Conservation (phyloP, 2,888 invertebrate species). For the Xylophagus ater region DNA sequence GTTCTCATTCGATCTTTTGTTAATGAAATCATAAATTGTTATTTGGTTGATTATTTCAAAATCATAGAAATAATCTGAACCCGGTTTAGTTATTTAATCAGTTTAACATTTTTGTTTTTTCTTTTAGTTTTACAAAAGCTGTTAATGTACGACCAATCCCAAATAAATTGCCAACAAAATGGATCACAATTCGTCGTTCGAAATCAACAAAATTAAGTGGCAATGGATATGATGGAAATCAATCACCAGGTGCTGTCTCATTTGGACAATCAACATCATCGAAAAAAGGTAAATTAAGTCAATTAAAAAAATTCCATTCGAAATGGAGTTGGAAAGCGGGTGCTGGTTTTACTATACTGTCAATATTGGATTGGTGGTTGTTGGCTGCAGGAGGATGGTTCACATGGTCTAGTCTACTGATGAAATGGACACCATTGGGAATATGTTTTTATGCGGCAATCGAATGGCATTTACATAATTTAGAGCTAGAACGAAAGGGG, state of each 20-base stretch:
- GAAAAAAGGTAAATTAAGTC: conserved; percentile 23
- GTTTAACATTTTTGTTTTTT: neutral
- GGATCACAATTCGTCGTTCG: conserved; percentile 22
- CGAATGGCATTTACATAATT: conserved; percentile 42
- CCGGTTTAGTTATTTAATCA: too few species aligned
- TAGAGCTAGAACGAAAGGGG: conserved; percentile 23
- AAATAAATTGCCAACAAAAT: conserved; percentile 26
- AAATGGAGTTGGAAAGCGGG: conserved; percentile 21
- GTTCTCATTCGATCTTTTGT: too few species aligned
- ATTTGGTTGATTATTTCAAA: too few species aligned
- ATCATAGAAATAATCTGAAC: too few species aligned
- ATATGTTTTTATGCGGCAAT: conserved; percentile 49
- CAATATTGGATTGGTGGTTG: conserved; percentile 25
- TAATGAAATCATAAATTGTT: too few species aligned
- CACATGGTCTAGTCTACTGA: conserved; percentile 51
- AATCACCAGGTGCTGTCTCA: too few species aligned
- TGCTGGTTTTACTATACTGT: conserved; percentile 22
- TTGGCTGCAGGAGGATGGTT: conserved; percentile 40
- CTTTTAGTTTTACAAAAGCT: conserved; percentile 25
- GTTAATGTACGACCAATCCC: conserved; percentile 28
- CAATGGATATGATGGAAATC: conserved; percentile 1
- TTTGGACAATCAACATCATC: neutral
- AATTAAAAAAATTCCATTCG: conserved; percentile 19
- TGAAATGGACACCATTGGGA: conserved; percentile 57
- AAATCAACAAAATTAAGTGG: conserved; percentile 5